A percentile compares a stretch with the other conserved stretches of the same genome.
phyloP scores from a whole-genome alignment of 1,140 invertebrate genomes.

The Zaprionus inermis region DNA sequence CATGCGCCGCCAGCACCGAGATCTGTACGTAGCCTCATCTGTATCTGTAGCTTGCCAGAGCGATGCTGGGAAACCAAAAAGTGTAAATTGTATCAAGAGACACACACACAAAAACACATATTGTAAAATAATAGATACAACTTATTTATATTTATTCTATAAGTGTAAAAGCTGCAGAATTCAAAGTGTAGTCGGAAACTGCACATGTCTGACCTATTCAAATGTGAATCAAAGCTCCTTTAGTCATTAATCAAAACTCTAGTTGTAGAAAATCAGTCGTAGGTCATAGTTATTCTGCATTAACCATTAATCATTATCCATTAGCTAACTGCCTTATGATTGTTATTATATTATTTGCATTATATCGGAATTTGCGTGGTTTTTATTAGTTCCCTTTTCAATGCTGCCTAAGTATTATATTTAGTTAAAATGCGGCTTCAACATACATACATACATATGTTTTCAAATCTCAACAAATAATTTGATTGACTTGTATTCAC shows the following conservation, averaged over 20 bases:
- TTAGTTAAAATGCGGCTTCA: conserved; percentile 49
- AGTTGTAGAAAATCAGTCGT: conserved; percentile 67
- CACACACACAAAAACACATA: conserved; percentile 35
- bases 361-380: conserved; percentile 42
- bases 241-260: conserved; percentile 60
- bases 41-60: conserved; percentile 22
- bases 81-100: conserved; percentile 54
- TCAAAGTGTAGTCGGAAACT: conserved; percentile 30
- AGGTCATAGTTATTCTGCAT: conserved; percentile 58
- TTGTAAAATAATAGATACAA: conserved; percentile 75
- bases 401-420: conserved; percentile 71
- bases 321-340: conserved; percentile 72
- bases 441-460: conserved; percentile 27
- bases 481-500: conserved; percentile 21
- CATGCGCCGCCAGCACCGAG: conserved; percentile 66
- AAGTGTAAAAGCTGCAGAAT: conserved; percentile 31
- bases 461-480: conserved; percentile 67
- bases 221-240: conserved; percentile 79
- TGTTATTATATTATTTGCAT: conserved; percentile 53
- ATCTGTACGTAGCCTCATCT: conserved; percentile 75
- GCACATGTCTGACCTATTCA: conserved; percentile 42
- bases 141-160: conserved; percentile 60
- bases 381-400: conserved; percentile 32
- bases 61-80: conserved; percentile 57
- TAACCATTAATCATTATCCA: conserved; percentile 32